These are phyloP conservation scores for Spongilla lacustris DNA, from an alignment of 37 sponge, comb jelly and placozoan genomes.

Conservation along the genomic window DNA sequence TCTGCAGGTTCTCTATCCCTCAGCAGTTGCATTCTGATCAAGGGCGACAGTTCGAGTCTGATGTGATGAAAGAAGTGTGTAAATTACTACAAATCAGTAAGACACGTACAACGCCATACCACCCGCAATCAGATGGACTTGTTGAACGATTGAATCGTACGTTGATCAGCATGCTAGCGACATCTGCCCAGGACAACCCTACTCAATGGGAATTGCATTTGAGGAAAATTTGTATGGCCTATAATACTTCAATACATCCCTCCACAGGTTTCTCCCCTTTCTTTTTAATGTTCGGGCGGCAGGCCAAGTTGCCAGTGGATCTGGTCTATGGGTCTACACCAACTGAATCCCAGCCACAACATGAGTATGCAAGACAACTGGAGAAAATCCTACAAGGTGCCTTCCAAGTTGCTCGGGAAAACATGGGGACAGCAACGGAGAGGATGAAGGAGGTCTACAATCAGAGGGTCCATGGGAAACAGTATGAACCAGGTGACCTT, in stretches of 20 bases:
- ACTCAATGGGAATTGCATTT: slow-evolving; percentile 20
- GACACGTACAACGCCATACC: no score
- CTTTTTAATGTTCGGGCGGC: slow-evolving; percentile 31
- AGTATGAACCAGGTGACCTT: slow-evolving; percentile 6
- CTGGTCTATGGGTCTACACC: slow-evolving; percentile 27
- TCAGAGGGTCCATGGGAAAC: slow-evolving; percentile 16
- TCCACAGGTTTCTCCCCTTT: slow-evolving; percentile 35
- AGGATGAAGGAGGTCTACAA: slow-evolving; percentile 20
- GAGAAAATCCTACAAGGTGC: not conserved
- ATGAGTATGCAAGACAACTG: slow-evolving; percentile 8
- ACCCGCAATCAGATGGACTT: not conserved
- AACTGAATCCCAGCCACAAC: not conserved
- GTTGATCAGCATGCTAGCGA: no score
- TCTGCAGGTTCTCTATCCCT: no score
- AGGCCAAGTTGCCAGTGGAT: slow-evolving; percentile 37
- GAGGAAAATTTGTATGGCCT: slow-evolving; percentile 16
- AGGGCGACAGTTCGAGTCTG: no score
- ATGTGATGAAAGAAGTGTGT: no score
- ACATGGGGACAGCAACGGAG: not conserved
- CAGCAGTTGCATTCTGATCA: no score
- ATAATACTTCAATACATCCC: slow-evolving; percentile 19
- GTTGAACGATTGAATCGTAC: no score
- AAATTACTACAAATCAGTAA: no score
- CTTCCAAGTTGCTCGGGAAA: slow-evolving; percentile 1
- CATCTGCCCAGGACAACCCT: not conserved